Conservation (phyloP, 1,140 invertebrate species). For the Portunus trituberculatus region DNA sequence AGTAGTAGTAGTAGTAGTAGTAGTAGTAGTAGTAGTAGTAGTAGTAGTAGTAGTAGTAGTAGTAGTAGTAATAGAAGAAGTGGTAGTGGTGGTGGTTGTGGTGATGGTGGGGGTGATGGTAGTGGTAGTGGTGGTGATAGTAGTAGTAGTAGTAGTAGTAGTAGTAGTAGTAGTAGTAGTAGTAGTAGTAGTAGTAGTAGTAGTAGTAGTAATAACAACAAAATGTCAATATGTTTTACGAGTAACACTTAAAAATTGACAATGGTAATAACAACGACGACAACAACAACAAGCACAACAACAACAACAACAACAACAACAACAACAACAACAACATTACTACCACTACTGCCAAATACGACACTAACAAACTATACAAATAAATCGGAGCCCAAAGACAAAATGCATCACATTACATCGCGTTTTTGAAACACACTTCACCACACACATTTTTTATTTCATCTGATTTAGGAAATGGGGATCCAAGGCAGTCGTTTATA, state of each 20-base stretch:
- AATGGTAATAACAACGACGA: too few species aligned
- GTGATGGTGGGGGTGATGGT: background rate
- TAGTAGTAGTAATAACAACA: background rate
- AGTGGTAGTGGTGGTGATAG: background rate
- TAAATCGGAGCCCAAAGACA: too few species aligned
- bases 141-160: background rate
- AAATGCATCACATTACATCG: background rate
- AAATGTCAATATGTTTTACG: too few species aligned
- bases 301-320: too few species aligned
- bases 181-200: too few species aligned
- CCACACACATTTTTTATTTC: background rate
- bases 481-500: background rate
- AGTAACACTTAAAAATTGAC: too few species aligned
- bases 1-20: slow-evolving; percentile 1
- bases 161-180: background rate
- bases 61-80: background rate
- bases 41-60: background rate
- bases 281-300: too few species aligned
- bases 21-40: background rate
- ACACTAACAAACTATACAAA: too few species aligned
- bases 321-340: too few species aligned
- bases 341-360: too few species aligned
- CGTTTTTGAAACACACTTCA: background rate
- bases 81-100: background rate
- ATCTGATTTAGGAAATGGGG: background rate